phyloP scores from a whole-genome alignment of 2,113 vertebrate genomes.

The Hemiscyllium ocellatum region DNA sequence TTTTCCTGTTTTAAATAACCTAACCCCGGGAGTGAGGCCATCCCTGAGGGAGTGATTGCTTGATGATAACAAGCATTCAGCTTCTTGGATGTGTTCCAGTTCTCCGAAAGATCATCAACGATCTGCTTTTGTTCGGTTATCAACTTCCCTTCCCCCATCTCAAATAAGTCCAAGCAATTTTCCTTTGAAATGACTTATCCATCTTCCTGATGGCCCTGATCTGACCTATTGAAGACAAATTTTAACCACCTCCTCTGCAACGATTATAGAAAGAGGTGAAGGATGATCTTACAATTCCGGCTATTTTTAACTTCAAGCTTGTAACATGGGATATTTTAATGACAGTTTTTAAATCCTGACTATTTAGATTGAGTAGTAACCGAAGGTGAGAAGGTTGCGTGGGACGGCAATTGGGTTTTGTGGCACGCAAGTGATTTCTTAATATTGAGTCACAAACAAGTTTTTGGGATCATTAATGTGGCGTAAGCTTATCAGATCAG shows the following conservation, averaged over 20 bases:
- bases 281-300: neutral
- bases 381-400: neutral
- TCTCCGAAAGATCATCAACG: neutral
- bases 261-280: neutral
- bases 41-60: too few species aligned
- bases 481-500: neutral
- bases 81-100: neutral
- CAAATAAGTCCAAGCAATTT: neutral
- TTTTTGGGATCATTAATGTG: neutral
- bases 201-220: neutral
- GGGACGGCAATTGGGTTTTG: neutral
- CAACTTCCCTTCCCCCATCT: neutral
- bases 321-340: neutral
- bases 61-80: neutral
- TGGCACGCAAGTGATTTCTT: neutral
- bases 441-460: neutral
- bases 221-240: neutral
- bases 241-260: neutral
- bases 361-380: neutral
- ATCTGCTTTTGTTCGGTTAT: neutral
- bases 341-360: neutral
- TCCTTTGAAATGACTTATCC: neutral
- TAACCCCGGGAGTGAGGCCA: too few species aligned
- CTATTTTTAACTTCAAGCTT: neutral
- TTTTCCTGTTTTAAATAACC: too few species aligned